phyloP scores from a whole-genome alignment of 1,140 invertebrate species.

The Pachyrhynchus sulphureomaculatus region DNA sequence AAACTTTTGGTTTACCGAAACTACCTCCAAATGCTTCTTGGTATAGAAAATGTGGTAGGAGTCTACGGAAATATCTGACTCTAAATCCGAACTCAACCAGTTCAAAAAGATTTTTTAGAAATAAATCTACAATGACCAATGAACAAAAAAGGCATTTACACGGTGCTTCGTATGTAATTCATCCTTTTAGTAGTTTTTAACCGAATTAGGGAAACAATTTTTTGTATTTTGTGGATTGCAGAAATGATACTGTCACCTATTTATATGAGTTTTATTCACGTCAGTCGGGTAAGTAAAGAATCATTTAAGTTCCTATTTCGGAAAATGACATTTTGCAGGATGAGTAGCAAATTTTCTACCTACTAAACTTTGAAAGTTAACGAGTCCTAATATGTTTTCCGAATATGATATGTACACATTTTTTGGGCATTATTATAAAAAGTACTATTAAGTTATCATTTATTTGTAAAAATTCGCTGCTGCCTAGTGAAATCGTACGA shows the following conservation, averaged over 20 bases:
- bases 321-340: no score
- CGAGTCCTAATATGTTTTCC: no score
- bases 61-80: conserved; percentile 8
- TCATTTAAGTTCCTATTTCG: not conserved
- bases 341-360: no score
- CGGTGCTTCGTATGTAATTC: conserved; percentile 16
- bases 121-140: conserved; percentile 13
- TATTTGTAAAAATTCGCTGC: no score
- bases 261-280: conserved; percentile 21
- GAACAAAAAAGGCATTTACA: conserved; percentile 25
- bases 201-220: conserved; percentile 12
- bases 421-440: no score
- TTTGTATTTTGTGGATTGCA: conserved; percentile 23
- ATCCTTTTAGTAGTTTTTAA: conserved; percentile 30
- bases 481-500: no score
- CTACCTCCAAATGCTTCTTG: conserved; percentile 25
- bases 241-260: conserved; percentile 19
- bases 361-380: no score
- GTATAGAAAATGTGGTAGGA: conserved; percentile 3
- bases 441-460: no score
- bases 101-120: conserved; percentile 21
- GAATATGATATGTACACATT: no score
- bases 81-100: conserved; percentile 15
- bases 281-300: not conserved
- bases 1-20: conserved; percentile 12